These are phyloP conservation scores for Oenanthe oenanthe DNA, from an alignment of 2,113 vertebrate species.

Conservation along the genomic window DNA sequence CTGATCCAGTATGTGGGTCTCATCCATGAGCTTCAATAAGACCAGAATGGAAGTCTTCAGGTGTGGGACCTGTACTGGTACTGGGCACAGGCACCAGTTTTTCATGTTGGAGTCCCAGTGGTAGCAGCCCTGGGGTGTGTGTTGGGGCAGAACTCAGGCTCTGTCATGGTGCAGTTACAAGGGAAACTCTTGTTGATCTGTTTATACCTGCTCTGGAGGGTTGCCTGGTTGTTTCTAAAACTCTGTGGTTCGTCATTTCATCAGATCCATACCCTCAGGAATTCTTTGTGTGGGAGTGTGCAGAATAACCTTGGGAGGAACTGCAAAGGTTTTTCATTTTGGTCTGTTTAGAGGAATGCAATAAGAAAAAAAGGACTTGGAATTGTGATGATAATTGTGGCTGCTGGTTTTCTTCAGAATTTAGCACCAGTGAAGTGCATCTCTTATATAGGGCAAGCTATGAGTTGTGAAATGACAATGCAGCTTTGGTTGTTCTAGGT, in stretches of 20 bases:
- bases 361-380: not conserved
- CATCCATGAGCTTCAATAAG: not conserved
- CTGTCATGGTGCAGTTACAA: not conserved
- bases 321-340: not conserved
- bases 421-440: not conserved
- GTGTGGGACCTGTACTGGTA: not conserved
- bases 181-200: not conserved
- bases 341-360: not conserved
- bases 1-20: not conserved
- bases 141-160: not conserved
- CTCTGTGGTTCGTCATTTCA: not conserved
- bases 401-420: not conserved
- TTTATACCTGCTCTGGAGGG: not conserved
- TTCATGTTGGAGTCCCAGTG: not conserved
- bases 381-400: not conserved
- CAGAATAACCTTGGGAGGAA: not conserved
- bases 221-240: not conserved
- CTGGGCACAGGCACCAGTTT: not conserved
- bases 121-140: not conserved
- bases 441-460: not conserved
- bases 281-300: not conserved
- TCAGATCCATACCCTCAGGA: not conserved
- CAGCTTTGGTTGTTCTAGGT: slow-evolving; percentile 15
- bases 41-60: not conserved
- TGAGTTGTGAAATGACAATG: not conserved